Conservation (phyloP, 2,888 invertebrate genomes). For the Patella depressa region DNA sequence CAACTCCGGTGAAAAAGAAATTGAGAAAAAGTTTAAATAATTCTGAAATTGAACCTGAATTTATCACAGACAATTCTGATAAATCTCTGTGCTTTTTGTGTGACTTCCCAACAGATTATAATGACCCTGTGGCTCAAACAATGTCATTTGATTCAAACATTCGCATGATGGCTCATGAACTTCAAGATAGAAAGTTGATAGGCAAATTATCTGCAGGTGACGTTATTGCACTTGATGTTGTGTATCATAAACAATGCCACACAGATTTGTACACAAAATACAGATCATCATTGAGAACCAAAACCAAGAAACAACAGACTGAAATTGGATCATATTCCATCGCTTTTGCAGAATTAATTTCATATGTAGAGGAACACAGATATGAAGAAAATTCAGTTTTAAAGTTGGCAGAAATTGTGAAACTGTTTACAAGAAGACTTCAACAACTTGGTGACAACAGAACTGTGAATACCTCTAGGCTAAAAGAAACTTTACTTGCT, state of each 20-base stretch:
- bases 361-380: slow-evolving; percentile 26
- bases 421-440: slow-evolving; percentile 14
- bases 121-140: too few relatives aligned
- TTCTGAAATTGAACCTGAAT: too few relatives aligned
- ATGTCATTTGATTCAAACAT: too few relatives aligned
- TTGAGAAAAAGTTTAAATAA: too few relatives aligned
- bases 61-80: too few relatives aligned
- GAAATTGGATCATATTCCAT: background rate
- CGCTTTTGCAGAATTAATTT: slow-evolving; percentile 25
- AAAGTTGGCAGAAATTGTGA: slow-evolving; percentile 25
- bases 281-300: background rate
- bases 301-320: too few relatives aligned
- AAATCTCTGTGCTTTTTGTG: too few relatives aligned
- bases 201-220: slow-evolving; percentile 35
- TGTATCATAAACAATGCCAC: slow-evolving; percentile 30
- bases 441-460: slow-evolving; percentile 6
- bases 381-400: slow-evolving; percentile 18
- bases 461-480: too few relatives aligned
- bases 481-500: too few relatives aligned
- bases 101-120: too few relatives aligned
- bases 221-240: slow-evolving; percentile 32
- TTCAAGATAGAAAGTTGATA: slow-evolving; percentile 24
- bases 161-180: slow-evolving; percentile 9
- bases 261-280: slow-evolving; percentile 22
- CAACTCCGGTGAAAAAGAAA: too few relatives aligned